These are phyloP conservation scores for Pseudotriccus pelzelni DNA, from an alignment of 2,797 vertebrate species.

Conservation along the genomic window DNA sequence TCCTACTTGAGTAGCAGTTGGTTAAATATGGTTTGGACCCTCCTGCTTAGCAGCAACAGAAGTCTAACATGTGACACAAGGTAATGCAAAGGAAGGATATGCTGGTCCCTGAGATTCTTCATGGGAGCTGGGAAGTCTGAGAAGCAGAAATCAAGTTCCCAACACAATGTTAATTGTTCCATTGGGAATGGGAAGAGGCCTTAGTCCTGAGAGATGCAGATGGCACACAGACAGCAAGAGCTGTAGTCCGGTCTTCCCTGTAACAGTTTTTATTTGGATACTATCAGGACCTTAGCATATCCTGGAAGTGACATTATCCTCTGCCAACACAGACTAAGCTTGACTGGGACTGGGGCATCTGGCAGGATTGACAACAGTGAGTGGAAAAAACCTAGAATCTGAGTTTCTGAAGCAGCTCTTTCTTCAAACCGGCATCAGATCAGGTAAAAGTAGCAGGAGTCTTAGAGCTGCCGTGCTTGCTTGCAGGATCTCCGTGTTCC, in stretches of 20 bases:
- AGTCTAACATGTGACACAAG: slow-evolving; percentile 60
- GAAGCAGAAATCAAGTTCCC: slow-evolving; percentile 59
- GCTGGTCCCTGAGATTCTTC: slow-evolving; percentile 82
- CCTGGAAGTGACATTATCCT: slow-evolving; percentile 62
- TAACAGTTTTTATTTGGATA: slow-evolving; percentile 35
- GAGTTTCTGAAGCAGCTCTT: slow-evolving; percentile 29
- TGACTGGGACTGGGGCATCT: background rate
- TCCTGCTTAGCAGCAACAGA: slow-evolving; percentile 41
- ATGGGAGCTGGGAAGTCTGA: slow-evolving; percentile 51
- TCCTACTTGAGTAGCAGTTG: background rate
- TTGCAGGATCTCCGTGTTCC: background rate
- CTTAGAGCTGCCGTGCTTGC: slow-evolving; percentile 4
- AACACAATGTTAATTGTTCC: background rate
- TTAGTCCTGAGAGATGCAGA: slow-evolving; percentile 67
- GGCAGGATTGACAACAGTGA: background rate
- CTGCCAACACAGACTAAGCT: slow-evolving; percentile 52
- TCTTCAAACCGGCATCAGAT: slow-evolving; percentile 23
- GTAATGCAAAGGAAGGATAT: slow-evolving; percentile 81
- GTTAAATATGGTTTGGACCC: background rate
- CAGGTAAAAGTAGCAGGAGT: slow-evolving; percentile 48
- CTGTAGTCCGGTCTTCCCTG: slow-evolving; percentile 7
- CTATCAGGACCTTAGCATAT: slow-evolving; percentile 66
- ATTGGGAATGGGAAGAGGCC: slow-evolving; percentile 50
- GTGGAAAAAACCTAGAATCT: background rate
- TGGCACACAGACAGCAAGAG: slow-evolving; percentile 46